Base-by-base conservation (phyloP, 2,888 invertebrate genomes). In the Dyspetes luteomarginatus region DNA sequence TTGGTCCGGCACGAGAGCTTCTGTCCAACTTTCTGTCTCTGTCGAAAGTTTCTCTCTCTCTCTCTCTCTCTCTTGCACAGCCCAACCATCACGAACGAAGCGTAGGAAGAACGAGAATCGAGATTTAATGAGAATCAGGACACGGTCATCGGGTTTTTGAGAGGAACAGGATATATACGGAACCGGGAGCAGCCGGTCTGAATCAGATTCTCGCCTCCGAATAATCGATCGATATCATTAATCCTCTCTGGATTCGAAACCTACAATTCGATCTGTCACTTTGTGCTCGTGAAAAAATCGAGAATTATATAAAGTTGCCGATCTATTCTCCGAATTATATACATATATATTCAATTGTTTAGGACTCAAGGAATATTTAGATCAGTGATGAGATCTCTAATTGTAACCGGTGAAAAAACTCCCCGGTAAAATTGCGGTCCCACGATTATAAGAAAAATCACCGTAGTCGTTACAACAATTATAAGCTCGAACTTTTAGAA, bases 61-160 rank as follows among this genome's bases (percentile, higher is more conserved):
- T 56, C 17, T 15, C 30, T n/a, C n/a, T n/a, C n/a, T n/a, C n/a
- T n/a, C n/a, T n/a, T n/a, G 7, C 19, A 4, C 50, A 17, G 48
- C 36, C 36, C 4, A 28, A 15, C 50, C n/a, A 41, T 43, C 36
- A 22, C 5, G 71, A 3, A 4, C 9, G 41, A 41, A 1, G 80
- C 80, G 80, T 80, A 75, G 80, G 80, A 80, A 50, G 76, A 72
- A 76, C 80, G 80, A 76, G 80, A 80, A 76, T 76, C 62, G 72
- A 80, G 80, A 80, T 80, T 80, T 80, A 80, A 80, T 80, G 80
- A 80, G 80, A 80, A 80, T 76, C 76, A 71, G 76, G 67, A 80
- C 80, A 76, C 79, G 79, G 79, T 80, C 79, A 76, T 80, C 80
- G 80, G 60, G 80, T 80, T 76, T 76, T 80, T 72, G 55, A 73